A percentile compares a stretch with the other conserved stretches of the same genome.
phyloP scores from a whole-genome alignment of 1,140 invertebrate genomes.

The Ostrea edulis region DNA sequence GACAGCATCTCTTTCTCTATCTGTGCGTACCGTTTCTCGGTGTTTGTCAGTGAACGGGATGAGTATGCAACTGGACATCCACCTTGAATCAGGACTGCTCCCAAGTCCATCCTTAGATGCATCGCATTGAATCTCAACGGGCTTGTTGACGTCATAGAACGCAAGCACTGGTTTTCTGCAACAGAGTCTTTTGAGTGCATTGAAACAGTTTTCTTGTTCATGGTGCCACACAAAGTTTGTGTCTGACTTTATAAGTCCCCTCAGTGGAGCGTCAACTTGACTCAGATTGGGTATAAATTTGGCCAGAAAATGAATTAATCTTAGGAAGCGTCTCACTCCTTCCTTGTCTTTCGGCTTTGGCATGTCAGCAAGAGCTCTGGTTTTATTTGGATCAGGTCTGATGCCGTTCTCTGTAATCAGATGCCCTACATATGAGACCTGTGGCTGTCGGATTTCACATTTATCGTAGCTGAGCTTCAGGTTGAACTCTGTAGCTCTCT shows the following conservation, averaged over 20 bases:
- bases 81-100: slow-evolving; percentile 58
- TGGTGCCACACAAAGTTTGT: too few relatives aligned
- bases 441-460: slow-evolving; percentile 41
- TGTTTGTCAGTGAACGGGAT: too few relatives aligned
- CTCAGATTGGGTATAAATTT: slow-evolving; percentile 59
- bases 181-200: slow-evolving; percentile 53
- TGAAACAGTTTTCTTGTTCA: too few relatives aligned
- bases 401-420: slow-evolving; percentile 66
- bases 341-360: slow-evolving; percentile 54
- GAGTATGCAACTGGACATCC: slow-evolving; percentile 77
- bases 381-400: too few relatives aligned
- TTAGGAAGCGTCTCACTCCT: slow-evolving; percentile 55
- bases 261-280: slow-evolving; percentile 53
- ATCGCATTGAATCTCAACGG: slow-evolving; percentile 45
- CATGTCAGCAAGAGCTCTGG: slow-evolving; percentile 57
- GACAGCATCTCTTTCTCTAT: slow-evolving; percentile 80
- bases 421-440: slow-evolving; percentile 69
- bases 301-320: slow-evolving; percentile 56
- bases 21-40: slow-evolving; percentile 78
- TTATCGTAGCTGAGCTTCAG: slow-evolving; percentile 60
- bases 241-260: slow-evolving; percentile 52
- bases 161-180: slow-evolving; percentile 44
- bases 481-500: slow-evolving; percentile 68
- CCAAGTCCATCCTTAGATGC: slow-evolving; percentile 49
- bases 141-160: slow-evolving; percentile 49